Percentiles rank a stretch among this genome's conserved stretches.
Evolutionary conservation across 2,113 vertebrate species (phyloP).

Genomic region (Lepus europaeus): DNA sequence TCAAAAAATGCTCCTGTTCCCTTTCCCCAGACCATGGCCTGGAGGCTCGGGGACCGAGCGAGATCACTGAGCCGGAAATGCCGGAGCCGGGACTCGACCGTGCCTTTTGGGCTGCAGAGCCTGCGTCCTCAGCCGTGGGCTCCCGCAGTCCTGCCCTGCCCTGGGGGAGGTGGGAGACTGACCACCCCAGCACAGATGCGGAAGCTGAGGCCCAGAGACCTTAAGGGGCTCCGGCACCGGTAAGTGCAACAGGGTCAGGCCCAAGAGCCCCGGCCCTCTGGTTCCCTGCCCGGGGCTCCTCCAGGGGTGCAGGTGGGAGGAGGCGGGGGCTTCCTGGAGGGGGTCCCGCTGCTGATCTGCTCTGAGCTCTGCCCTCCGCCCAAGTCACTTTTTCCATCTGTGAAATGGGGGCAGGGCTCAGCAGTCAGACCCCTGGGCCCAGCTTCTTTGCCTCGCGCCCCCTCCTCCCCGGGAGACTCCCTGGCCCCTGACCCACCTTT

Average conservation of each 20-base stretch:
- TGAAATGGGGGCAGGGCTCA: neutral
- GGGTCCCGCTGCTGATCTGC: neutral
- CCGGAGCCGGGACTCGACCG: constrained; percentile 8
- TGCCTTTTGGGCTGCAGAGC: constrained; percentile 33
- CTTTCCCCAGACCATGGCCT: constrained; percentile 64
- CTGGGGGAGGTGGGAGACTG: neutral
- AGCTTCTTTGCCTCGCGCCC: too few relatives aligned
- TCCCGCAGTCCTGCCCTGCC: neutral
- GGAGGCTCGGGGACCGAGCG: constrained; percentile 52
- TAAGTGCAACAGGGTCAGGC: constrained; percentile 42
- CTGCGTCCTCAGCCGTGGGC: neutral
- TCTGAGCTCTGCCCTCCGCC: neutral
- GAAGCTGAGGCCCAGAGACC: constrained; percentile 58
- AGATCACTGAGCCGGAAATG: constrained; percentile 64
- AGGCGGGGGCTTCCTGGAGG: neutral
- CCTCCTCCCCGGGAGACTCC: neutral
- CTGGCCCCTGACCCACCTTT: neutral
- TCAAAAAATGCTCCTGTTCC: constrained; percentile 62
- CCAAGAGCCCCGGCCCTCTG: neutral
- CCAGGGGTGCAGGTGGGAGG: neutral
- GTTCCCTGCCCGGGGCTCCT: neutral
- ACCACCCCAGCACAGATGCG: constrained; percentile 28
- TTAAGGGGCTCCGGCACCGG: neutral
- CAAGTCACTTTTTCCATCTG: neutral
- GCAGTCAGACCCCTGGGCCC: neutral